phyloP scores from a whole-genome alignment of 1,140 invertebrate genomes.

The Tigriopus japonicus region DNA sequence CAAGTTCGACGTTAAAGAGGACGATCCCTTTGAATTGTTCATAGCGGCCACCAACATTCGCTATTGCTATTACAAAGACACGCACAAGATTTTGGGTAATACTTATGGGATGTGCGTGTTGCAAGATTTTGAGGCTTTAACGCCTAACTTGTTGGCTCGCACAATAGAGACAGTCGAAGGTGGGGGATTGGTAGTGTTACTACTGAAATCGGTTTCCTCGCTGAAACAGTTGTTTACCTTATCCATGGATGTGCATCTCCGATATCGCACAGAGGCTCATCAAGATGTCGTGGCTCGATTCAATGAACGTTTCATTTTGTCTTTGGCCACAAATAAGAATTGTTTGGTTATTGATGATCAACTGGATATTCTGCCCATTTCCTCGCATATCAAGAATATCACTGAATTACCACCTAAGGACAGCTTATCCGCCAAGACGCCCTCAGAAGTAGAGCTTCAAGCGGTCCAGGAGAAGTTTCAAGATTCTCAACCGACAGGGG shows the following conservation, averaged over 20 bases:
- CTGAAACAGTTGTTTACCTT: conserved; percentile 88
- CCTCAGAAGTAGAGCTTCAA: conserved; percentile 36
- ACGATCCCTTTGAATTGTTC: conserved; percentile 93
- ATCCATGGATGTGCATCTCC: conserved; percentile 94
- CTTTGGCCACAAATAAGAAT: conserved; percentile 61
- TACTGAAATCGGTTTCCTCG: conserved; percentile 62
- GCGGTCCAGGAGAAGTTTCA: conserved; percentile 52
- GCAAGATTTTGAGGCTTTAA: conserved; percentile 94
- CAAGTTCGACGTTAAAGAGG: conserved; percentile 75
- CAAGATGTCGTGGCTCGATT: conserved; percentile 79
- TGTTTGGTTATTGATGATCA: conserved; percentile 89
- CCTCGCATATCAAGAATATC: conserved; percentile 64
- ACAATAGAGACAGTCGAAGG: conserved; percentile 98
- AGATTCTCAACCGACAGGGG: conserved; percentile 75
- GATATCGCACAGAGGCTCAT: conserved; percentile 85
- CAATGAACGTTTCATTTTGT: conserved; percentile 87
- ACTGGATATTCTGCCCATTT: conserved; percentile 74
- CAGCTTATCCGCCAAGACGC: conserved; percentile 17
- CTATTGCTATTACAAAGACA: conserved; percentile 69
- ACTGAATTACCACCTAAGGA: conserved; percentile 40
- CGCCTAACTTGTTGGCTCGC: conserved; percentile 90
- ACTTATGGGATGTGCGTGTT: conserved; percentile 94
- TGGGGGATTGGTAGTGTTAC: conserved; percentile 74
- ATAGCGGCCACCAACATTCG: conserved; percentile 87
- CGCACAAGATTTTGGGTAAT: conserved; percentile 46